Conservation (phyloP, 2,113 vertebrate species). For the Rhinoderma darwinii region DNA sequence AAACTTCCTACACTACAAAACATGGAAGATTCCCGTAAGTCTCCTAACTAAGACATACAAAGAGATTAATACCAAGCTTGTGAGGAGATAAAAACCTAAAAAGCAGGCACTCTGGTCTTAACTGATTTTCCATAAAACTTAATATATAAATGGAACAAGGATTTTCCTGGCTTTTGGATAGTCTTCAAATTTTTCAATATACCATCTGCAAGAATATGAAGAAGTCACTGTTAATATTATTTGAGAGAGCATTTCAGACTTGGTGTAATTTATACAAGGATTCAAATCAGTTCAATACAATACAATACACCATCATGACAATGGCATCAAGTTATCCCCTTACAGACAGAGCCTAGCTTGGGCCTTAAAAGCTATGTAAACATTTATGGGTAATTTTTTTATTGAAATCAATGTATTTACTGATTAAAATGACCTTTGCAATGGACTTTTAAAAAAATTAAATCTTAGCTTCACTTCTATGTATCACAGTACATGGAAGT, state of each 20-base stretch:
- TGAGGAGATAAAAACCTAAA: not conserved
- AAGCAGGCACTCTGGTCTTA: not conserved
- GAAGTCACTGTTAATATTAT: not conserved
- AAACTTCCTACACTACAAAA: not conserved
- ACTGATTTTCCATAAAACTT: constrained; percentile 49
- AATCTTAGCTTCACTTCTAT: too few relatives aligned
- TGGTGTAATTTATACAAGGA: not conserved
- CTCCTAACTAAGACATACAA: not conserved
- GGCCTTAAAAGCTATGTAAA: too few relatives aligned
- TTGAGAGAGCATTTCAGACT: not conserved
- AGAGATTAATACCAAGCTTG: not conserved
- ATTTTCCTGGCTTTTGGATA: constrained; percentile 90
- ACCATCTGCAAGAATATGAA: constrained; percentile 83
- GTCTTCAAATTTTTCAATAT: constrained; percentile 90
- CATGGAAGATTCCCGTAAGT: not conserved
- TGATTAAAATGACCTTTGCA: too few relatives aligned
- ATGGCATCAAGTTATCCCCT: too few relatives aligned
- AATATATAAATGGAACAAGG: constrained; percentile 88
- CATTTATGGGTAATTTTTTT: too few relatives aligned
- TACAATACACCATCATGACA: not conserved
- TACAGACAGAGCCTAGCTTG: too few relatives aligned
- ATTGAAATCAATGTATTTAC: too few relatives aligned
- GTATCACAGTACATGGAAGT: too few relatives aligned
- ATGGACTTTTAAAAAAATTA: too few relatives aligned
- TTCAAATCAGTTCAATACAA: not conserved